A percentile compares a stretch with the other conserved stretches of the same genome.
Conservation (phyloP, 2,113 vertebrate species). For the Zeus faber region DNA sequence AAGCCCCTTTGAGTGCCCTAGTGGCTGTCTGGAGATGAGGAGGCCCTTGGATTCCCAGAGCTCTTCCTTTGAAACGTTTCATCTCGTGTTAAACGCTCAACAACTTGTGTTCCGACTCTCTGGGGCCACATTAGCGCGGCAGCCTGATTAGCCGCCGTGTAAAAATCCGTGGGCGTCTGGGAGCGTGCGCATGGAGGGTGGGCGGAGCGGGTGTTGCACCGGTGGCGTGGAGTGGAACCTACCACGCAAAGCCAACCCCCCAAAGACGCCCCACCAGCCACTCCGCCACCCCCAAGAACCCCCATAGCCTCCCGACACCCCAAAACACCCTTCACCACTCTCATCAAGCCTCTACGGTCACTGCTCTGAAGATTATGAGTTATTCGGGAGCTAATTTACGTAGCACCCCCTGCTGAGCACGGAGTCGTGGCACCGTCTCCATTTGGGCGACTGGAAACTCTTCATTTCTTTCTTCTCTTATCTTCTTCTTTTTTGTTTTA, state of each 20-base stretch:
- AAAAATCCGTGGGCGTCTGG: constrained; percentile 56
- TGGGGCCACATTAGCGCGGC: constrained; percentile 64
- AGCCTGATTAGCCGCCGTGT: constrained; percentile 64
- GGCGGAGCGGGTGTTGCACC: constrained; percentile 32
- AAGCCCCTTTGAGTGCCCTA: too few relatives aligned
- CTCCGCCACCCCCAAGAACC: constrained; percentile 31
- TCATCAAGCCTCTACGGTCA: constrained; percentile 65
- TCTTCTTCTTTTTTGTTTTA: constrained; percentile 18
- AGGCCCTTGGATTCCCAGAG: too few relatives aligned
- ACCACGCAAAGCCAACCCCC: constrained; percentile 9
- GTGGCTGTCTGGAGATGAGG: too few relatives aligned
- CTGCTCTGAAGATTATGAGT: constrained; percentile 42
- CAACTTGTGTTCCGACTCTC: constrained; percentile 59
- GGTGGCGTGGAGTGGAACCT: constrained; percentile 44
- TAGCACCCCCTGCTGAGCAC: constrained; percentile 27
- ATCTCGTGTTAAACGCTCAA: constrained; percentile 46
- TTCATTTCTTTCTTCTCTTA: too few relatives aligned
- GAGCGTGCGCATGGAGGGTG: constrained; percentile 38
- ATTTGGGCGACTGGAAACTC: constrained; percentile 36
- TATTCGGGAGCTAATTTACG: constrained; percentile 59
- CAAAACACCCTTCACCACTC: constrained; percentile 49
- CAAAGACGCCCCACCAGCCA: constrained; percentile 33
- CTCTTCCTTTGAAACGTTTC: constrained; percentile 40
- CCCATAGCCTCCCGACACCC: constrained; percentile 35
- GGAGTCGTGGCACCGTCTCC: constrained; percentile 20